A percentile compares a stretch with the other conserved stretches of the same genome.
phyloP scores from a whole-genome alignment of 2,888 invertebrate species.

The Lycocerus yunnanus region DNA sequence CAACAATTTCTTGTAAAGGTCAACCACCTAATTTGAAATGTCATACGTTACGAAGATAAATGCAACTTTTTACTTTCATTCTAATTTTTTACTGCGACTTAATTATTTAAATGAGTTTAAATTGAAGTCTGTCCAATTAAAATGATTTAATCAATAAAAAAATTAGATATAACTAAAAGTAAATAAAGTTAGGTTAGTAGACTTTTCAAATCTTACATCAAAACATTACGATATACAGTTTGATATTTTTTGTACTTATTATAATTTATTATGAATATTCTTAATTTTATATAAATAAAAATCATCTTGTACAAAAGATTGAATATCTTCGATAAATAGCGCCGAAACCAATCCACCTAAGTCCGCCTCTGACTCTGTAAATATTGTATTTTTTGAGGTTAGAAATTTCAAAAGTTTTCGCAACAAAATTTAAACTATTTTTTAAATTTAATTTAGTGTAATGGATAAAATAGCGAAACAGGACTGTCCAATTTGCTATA shows the following conservation, averaged over 20 bases:
- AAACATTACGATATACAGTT: too few relatives aligned
- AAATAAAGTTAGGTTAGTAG: neutral
- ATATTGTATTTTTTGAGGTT: neutral
- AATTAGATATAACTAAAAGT: neutral
- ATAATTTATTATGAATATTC: neutral
- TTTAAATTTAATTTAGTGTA: neutral
- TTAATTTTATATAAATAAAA: neutral
- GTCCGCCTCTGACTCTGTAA: neutral
- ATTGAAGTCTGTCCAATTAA: neutral
- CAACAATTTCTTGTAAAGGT: conserved; percentile 19
- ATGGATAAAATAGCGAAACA: neutral
- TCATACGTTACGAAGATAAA: neutral
- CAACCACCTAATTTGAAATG: conserved; percentile 6
- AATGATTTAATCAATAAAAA: neutral
- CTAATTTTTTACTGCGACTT: neutral
- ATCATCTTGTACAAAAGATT: too few relatives aligned
- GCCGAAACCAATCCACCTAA: too few relatives aligned
- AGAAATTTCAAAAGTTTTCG: neutral
- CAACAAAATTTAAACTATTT: neutral
- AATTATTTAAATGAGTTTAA: neutral
- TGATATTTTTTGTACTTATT: too few relatives aligned
- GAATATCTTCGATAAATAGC: too few relatives aligned
- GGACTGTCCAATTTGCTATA: conserved; percentile 69
- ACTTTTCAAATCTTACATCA: neutral
- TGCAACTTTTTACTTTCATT: neutral